Evolutionary conservation across 1,140 invertebrate genomes (phyloP).

Genomic region (Caerostris extrusa): DNA sequence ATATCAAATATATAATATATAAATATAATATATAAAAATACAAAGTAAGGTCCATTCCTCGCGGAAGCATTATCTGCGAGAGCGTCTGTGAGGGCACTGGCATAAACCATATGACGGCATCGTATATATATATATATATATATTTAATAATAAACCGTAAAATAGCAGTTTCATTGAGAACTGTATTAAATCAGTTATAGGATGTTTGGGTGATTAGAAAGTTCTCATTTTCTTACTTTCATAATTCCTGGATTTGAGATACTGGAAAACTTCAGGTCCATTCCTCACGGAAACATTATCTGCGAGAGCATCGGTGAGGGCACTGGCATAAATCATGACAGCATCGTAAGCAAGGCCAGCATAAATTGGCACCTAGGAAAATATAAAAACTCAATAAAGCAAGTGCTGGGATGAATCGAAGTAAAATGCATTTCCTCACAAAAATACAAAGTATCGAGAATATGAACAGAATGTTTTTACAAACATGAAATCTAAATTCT

Average conservation of each 20-base stretch:
- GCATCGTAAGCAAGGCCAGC: constrained; percentile 94
- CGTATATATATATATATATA: constrained; percentile 83
- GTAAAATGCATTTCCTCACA: too few relatives aligned
- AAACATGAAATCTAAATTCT: too few relatives aligned
- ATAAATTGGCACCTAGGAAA: constrained; percentile 88
- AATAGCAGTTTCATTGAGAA: too few relatives aligned
- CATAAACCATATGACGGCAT: constrained; percentile 93
- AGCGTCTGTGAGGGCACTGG: constrained; percentile 88
- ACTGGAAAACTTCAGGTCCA: constrained; percentile 87
- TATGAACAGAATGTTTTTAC: too few relatives aligned
- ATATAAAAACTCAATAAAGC: not conserved
- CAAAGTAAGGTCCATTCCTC: constrained; percentile 88
- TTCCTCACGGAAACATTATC: constrained; percentile 87
- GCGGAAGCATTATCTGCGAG: constrained; percentile 86
- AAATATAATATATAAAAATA: too few relatives aligned
- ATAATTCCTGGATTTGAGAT: constrained; percentile 88
- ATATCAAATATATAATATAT: too few relatives aligned
- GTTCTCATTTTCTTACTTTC: constrained; percentile 81
- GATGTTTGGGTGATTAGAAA: too few relatives aligned
- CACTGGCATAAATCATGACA: constrained; percentile 91
- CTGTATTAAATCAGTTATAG: too few relatives aligned
- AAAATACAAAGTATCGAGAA: too few relatives aligned
- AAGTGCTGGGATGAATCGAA: too few relatives aligned
- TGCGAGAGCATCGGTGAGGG: constrained; percentile 87
- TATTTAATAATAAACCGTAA: too few relatives aligned